Percentiles rank a stretch among this genome's conserved stretches.
Evolutionary conservation across 2,113 vertebrate genomes (phyloP).

Genomic region (Pardalotus punctatus): DNA sequence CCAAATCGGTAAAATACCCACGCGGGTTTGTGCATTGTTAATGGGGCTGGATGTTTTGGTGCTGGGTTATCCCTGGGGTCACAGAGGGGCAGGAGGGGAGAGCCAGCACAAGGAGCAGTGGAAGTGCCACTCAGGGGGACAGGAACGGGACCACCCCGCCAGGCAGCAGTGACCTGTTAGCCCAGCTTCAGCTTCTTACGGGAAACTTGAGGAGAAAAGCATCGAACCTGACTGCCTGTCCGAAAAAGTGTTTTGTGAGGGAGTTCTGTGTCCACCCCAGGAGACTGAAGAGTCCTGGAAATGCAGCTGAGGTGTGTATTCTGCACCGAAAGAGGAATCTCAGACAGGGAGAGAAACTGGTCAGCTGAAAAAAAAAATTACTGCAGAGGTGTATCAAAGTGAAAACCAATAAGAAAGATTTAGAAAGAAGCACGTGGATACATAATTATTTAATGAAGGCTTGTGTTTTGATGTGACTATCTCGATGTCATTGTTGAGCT

Average conservation of each 20-base stretch:
- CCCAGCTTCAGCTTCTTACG: neutral
- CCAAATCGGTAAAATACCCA: neutral
- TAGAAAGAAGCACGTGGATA: neutral
- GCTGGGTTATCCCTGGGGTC: neutral
- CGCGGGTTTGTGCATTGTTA: rapidly evolving
- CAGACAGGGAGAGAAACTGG: neutral
- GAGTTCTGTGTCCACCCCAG: neutral
- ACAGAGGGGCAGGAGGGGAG: neutral
- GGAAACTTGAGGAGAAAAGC: neutral
- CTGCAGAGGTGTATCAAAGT: neutral
- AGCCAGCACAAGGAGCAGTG: neutral
- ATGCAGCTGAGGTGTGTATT: neutral
- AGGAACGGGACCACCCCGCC: neutral
- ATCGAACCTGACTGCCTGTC: neutral
- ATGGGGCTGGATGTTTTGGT: neutral
- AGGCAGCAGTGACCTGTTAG: neutral
- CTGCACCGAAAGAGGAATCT: neutral
- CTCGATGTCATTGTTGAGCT: neutral
- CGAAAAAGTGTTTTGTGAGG: neutral
- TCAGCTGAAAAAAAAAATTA: neutral
- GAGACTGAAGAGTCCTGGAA: neutral
- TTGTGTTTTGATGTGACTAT: conserved; percentile 23
- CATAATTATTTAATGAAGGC: conserved; percentile 29
- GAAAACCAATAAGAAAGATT: neutral
- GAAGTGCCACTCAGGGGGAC: neutral